Evolutionary conservation across 1,140 invertebrate species (phyloP).

Genomic region (Psilanteris sp.): DNA sequence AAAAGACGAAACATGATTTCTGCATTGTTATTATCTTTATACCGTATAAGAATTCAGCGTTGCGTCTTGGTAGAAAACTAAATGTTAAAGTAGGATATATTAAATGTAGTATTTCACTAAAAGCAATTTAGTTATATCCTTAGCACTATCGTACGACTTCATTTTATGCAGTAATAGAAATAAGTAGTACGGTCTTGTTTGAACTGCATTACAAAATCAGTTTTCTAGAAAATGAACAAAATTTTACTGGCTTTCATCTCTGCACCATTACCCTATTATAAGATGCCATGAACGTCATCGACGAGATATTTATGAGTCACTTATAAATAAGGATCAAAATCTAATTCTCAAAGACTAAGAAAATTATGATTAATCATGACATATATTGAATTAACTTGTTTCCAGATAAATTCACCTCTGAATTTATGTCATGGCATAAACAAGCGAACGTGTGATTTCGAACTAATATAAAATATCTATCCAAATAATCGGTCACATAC

Average conservation of each 20-base stretch:
- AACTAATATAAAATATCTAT: too few relatives aligned
- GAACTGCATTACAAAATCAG: conserved; percentile 18
- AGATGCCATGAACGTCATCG: conserved; percentile 8
- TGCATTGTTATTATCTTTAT: too few relatives aligned
- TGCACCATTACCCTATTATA: conserved; percentile 2
- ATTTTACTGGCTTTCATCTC: conserved; percentile 34
- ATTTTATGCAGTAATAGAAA: conserved; percentile 42
- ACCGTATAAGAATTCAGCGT: background rate
- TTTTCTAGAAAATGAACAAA: conserved; percentile 42
- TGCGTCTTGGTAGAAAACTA: background rate
- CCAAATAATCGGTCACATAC: conserved; percentile 14
- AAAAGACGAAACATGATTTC: too few relatives aligned
- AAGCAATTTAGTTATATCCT: conserved; percentile 42
- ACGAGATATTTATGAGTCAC: conserved; percentile 12
- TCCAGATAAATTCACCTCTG: too few relatives aligned
- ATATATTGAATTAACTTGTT: too few relatives aligned
- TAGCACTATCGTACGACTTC: conserved; percentile 9
- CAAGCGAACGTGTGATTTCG: background rate
- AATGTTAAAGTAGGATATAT: conserved; percentile 4
- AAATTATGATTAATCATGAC: background rate
- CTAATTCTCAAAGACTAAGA: background rate
- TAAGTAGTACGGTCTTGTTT: conserved; percentile 35
- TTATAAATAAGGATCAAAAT: conserved; percentile 22
- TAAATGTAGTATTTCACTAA: conserved; percentile 29
- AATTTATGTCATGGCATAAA: too few relatives aligned